Evolutionary conservation across 1,140 invertebrate genomes (phyloP), one percentile per base, ranked within the genome.

Genomic region (Pristionchus pacificus): DNA sequence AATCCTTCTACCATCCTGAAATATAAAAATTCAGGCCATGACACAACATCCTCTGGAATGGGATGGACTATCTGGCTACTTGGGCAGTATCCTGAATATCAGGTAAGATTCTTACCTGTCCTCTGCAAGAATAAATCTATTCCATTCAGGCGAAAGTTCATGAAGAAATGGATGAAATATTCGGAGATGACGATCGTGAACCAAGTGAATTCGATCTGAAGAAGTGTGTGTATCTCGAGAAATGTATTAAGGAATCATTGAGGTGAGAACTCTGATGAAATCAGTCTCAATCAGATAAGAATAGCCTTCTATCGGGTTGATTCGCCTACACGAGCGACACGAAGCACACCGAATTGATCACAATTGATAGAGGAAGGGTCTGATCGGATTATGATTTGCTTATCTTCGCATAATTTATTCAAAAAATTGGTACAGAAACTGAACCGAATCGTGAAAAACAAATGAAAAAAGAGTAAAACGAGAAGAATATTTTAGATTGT

Each of bases 31-130:
- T 61, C 29, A 25, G 71, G 71, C 58, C 92, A 94, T 83, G 93
- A 95, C 80, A 95, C 93, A 0, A 94, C 92, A 0, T 91, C 91
- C 1, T 89, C 91, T 63, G 91, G 89, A 28, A 90, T 90, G 29
- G 91, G 90, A 78, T 85, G 81, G 79, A 79, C 85, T 25, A 77
- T 83, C 33, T 85, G 84, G 86, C 83, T 87, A 3, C 84, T 87
- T 6, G 81, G 84, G 0, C 73, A 78, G 31, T 80, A 85, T 31
- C 85, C 85, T 74, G 84, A 81, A 30, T 81, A 85, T 33, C 90
- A 91, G 87, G 87, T 61, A 61, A n/a, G 6, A 10, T 61, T 61
- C 15, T 27, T 30, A 10, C 6, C 38, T 49, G 6, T 25, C 68
- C 68, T n/a, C 68, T 15, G 68, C 28, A 24, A 33, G 66, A 60